These are phyloP conservation scores for Metacarcinus magister DNA, from an alignment of 2,888 invertebrate genomes.

Conservation along the genomic window DNA sequence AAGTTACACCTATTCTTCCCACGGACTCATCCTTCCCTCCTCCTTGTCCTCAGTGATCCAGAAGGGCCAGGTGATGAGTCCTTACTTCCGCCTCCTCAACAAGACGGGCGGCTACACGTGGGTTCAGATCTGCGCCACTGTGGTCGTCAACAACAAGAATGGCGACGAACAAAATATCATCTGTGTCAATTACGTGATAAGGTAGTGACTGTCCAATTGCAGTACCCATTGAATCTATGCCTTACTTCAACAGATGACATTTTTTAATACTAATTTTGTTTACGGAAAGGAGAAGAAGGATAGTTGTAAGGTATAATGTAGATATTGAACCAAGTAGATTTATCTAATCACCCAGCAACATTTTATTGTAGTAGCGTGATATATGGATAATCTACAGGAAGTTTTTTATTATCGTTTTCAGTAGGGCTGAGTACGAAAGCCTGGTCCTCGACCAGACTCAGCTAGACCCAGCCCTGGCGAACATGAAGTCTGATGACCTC, in stretches of 20 bases:
- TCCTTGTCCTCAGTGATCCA: conserved; percentile 90
- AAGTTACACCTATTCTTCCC: background rate
- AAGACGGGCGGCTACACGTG: conserved; percentile 97
- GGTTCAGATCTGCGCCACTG: conserved; percentile 98
- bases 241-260: background rate
- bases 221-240: background rate
- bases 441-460: conserved; percentile 81
- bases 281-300: background rate
- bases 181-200: conserved; percentile 98
- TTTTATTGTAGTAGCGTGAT: background rate
- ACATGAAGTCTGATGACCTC: conserved; percentile 78
- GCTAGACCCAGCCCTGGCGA: conserved; percentile 78
- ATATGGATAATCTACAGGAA: background rate
- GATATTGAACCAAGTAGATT: too few species aligned
- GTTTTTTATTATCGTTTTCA: conserved; percentile 46
- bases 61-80: conserved; percentile 98
- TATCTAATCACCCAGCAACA: background rate
- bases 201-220: conserved; percentile 87
- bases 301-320: background rate
- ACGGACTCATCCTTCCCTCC: background rate
- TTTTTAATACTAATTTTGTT: background rate
- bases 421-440: conserved; percentile 77
- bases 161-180: conserved; percentile 98
- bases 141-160: conserved; percentile 97
- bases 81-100: conserved; percentile 98